These are phyloP conservation scores for Thera obeliscata DNA, from an alignment of 2,888 invertebrate genomes.

Conservation along the genomic window DNA sequence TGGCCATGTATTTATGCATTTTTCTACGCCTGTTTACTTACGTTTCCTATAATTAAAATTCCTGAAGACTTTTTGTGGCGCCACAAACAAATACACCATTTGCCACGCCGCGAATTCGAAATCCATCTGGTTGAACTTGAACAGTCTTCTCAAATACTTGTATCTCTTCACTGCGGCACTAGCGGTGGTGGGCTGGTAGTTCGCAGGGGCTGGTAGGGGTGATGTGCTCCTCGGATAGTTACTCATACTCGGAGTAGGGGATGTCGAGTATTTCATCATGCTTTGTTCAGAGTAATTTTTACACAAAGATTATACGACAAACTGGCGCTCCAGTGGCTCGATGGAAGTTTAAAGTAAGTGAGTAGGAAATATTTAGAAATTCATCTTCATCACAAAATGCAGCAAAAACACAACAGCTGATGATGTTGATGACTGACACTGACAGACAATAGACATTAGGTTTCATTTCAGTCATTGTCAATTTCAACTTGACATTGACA, in stretches of 20 bases:
- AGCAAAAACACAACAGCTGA: too few species aligned
- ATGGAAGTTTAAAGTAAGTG: too few species aligned
- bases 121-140: constrained; percentile 99
- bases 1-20: too few species aligned
- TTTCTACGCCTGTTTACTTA: constrained; percentile 75
- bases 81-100: constrained; percentile 96
- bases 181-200: constrained; percentile 87
- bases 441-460: too few species aligned
- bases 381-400: too few species aligned
- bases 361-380: too few species aligned
- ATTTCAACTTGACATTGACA: too few species aligned
- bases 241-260: constrained; percentile 78
- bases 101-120: constrained; percentile 99
- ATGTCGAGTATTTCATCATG: constrained; percentile 86
- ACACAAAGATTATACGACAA: not conserved
- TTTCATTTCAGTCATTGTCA: too few species aligned
- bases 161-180: constrained; percentile 95
- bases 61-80: constrained; percentile 98
- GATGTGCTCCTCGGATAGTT: constrained; percentile 85
- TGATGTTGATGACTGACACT: too few species aligned
- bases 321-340: not conserved
- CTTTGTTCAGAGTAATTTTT: constrained; percentile 3
- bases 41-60: constrained; percentile 99
- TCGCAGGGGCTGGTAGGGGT: constrained; percentile 88
- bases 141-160: constrained; percentile 92